Evolutionary conservation across 2,113 vertebrate genomes (phyloP), one percentile per base, ranked within the genome.

Genomic region (Ceratotherium simum): DNA sequence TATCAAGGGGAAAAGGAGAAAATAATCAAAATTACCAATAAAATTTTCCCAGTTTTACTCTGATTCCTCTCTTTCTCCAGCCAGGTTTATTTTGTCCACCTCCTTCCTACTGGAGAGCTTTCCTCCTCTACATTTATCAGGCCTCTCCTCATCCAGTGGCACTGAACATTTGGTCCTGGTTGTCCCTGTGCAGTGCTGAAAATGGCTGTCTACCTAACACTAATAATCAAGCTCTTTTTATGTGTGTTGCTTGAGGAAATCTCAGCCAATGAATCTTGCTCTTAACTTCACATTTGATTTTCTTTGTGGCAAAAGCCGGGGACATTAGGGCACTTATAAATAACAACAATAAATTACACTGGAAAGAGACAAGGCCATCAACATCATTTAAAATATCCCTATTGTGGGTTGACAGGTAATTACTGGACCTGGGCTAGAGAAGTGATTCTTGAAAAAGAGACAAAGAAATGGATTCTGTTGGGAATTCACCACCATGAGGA

Each of bases 291-390:
- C 23, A 65, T n/a, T 62, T 88, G 48, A n/a, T 90, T 96, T 95
- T 91, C 27, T 93, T 73, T 79, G 13, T 33, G 42, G 64, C 29
- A 96, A 96, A 82, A 75, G 17, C 58, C 54, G 76, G 79, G 48
- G 17, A 91, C 65, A 72, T 72, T 36, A 86, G 80, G 90, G 10
- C 58, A 76, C 7, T 56, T 60, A 73, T 62, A 72, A 97, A 90
- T 75, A 87, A 90, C 93, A 86, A 94, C 83, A 78, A 89, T 58
- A 83, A 96, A 83, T 83, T 42, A 64, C 39, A 85, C 11, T 69
- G 23, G 73, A 60, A 90, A 75, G 60, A 86, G 16, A 25, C 8
- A 67, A 96, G 69, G 36, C 75, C 2, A 4, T 89, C 62, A 96
- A 21, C 48, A 90, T 88, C 80, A 79, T 88, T 75, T 79, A 95